Conservation (phyloP, 2,888 invertebrate species). For the Dinocampus coccinellae region DNA sequence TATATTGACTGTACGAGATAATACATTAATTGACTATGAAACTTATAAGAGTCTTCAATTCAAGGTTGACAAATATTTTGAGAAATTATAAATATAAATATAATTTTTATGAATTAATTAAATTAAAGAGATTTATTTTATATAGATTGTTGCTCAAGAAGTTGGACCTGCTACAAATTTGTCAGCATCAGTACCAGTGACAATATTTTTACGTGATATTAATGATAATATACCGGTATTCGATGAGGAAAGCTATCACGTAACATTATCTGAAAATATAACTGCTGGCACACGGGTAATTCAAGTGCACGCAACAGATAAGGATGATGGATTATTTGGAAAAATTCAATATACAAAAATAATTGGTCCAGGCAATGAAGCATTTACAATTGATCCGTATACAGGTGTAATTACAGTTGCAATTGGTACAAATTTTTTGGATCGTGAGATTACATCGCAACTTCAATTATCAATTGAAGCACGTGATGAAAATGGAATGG, state of each 20-base stretch:
- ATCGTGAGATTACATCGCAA: conserved; percentile 84
- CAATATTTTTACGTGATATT: conserved; percentile 84
- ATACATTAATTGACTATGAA: conserved; percentile 88
- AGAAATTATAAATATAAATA: too few relatives aligned
- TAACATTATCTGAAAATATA: conserved; percentile 84
- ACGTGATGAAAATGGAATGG: conserved; percentile 86
- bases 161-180: conserved; percentile 82
- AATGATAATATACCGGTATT: conserved; percentile 93
- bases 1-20: conserved; percentile 86
- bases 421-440: conserved; percentile 79
- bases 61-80: conserved; percentile 71
- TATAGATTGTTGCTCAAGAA: conserved; percentile 83
- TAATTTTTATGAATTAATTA: neutral
- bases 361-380: conserved; percentile 82
- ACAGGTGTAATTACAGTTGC: conserved; percentile 87
- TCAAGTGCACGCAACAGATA: conserved; percentile 84
- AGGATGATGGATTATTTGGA: conserved; percentile 83
- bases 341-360: conserved; percentile 84
- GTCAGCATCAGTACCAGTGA: conserved; percentile 81
- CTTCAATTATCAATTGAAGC: conserved; percentile 88
- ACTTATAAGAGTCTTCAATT: conserved; percentile 80
- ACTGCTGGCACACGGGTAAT: conserved; percentile 80
- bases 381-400: conserved; percentile 81
- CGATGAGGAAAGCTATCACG: conserved; percentile 79
- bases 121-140: neutral